Conservation (phyloP, 2,888 invertebrate genomes). For the Brachylomia viminalis region DNA sequence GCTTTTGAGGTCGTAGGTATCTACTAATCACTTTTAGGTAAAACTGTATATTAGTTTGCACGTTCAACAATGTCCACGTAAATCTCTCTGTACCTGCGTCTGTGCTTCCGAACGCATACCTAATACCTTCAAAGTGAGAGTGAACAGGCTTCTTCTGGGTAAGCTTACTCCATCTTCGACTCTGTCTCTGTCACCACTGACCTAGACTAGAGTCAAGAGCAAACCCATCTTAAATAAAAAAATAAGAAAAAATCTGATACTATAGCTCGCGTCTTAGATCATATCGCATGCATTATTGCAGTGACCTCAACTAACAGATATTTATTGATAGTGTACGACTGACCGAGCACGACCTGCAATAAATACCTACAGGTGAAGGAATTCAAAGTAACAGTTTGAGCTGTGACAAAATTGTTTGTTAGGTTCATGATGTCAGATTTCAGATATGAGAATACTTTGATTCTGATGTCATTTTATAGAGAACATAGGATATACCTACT, state of each 20-base stretch:
- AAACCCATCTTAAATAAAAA: no score
- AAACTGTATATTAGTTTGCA: neutral
- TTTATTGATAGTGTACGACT: slow-evolving; percentile 53
- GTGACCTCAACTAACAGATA: slow-evolving; percentile 66
- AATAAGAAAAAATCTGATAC: no score
- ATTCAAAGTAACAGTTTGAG: slow-evolving; percentile 32
- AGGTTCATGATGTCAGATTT: slow-evolving; percentile 56
- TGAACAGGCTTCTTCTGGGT: no score
- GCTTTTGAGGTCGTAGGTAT: neutral
- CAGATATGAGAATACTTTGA: slow-evolving; percentile 52
- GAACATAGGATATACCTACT: neutral
- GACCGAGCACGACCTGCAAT: slow-evolving; percentile 51
- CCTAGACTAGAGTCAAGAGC: no score
- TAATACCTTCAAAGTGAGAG: no score
- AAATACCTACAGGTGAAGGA: slow-evolving; percentile 40
- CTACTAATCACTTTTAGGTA: neutral
- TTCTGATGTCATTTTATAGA: slow-evolving; percentile 42
- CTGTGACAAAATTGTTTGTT: slow-evolving; percentile 37
- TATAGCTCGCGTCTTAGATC: no score
- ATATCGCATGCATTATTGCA: slow-evolving; percentile 12
- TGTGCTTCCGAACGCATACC: no score
- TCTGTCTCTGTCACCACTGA: no score
- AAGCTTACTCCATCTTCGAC: no score
- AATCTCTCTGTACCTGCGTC: no score
- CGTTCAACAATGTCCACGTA: slow-evolving; percentile 5